Base-by-base conservation (phyloP, 2,797 vertebrate genomes). In the Gambelia wislizenii region DNA sequence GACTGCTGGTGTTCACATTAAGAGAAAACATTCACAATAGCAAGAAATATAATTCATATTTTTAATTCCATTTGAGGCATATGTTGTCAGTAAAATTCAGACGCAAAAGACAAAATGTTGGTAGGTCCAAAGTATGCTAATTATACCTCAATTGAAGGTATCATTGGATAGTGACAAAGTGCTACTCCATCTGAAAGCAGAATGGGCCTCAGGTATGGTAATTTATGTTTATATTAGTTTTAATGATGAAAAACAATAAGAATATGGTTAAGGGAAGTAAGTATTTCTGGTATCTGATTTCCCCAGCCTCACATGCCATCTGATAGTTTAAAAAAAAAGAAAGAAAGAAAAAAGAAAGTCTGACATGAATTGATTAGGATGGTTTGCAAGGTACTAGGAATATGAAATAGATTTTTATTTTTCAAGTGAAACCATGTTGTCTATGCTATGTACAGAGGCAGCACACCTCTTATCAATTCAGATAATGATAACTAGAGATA, bases 41-140 rank as follows among this genome's bases (percentile, higher is more conserved):
- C 30, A 84, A 36, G 49, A 42, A 79, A 70, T 89, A 52, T 67
- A 81, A 81, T 74, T 47, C 39, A 52, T 12, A 81, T 81, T 85
- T 61, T 49, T 25, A 14, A 75, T 85, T 64, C 56, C 42, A 82
- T 67, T 67, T 61, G 22, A 12, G 12, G 39, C 13, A 89, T 85
- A 74, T 36, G n/a, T 47, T 33, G 36, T 54, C 74, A 79, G 30
- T 56, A 12, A 84, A 84, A 72, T 79, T 85, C 30, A 78, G 49
- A 89, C 69, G 18, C 6, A 49, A 39, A 72, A 52, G 33, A 44
- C 79, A 44, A 25, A 59, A 25, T 1, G 4, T 22, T 14, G 72
- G 33, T 72, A 6, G 76, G 72, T 56, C 30, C 14, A 54, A 69
- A 25, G 20, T 16, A 9, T 20, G 33, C 56, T 27, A 20, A 7